A percentile compares a stretch with the other conserved stretches of the same genome.
Conservation (phyloP, 2,113 vertebrate species). For the Gracilinanus agilis region DNA sequence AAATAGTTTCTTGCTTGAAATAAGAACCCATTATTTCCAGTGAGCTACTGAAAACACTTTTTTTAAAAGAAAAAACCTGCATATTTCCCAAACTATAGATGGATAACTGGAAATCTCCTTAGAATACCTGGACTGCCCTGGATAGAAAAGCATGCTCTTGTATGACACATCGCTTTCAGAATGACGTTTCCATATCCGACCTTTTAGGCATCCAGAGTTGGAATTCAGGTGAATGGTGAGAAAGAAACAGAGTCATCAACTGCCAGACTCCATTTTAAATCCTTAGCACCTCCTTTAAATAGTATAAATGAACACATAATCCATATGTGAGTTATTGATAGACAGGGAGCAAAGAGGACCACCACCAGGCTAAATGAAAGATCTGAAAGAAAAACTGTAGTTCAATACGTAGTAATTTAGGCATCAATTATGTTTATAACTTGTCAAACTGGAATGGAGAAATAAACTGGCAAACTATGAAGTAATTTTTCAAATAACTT, state of each 20-base stretch:
- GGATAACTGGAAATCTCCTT: conserved; percentile 73
- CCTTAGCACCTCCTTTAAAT: conserved; percentile 80
- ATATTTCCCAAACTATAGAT: conserved; percentile 58
- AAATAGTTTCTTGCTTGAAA: conserved; percentile 67
- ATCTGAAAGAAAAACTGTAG: conserved; percentile 70
- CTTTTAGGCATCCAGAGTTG: conserved; percentile 34
- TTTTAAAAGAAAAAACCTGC: conserved; percentile 70
- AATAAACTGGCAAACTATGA: conserved; percentile 82
- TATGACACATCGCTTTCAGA: conserved; percentile 54
- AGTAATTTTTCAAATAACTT: conserved; percentile 80
- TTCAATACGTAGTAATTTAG: conserved; percentile 69
- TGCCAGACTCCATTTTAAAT: conserved; percentile 78
- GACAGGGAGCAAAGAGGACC: conserved; percentile 66
- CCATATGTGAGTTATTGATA: conserved; percentile 65
- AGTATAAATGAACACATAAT: conserved; percentile 69
- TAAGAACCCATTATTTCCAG: conserved; percentile 64
- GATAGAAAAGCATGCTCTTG: conserved; percentile 60
- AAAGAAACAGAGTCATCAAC: conserved; percentile 70
- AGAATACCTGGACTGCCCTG: conserved; percentile 41
- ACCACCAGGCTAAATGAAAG: conserved; percentile 61
- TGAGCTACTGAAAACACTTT: conserved; percentile 74
- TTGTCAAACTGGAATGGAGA: conserved; percentile 78
- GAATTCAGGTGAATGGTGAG: conserved; percentile 28
- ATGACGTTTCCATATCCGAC: conserved; percentile 48
- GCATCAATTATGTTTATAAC: conserved; percentile 72